These are phyloP conservation scores for Scaptomyza reducta DNA, from an alignment of 2,888 invertebrate genomes.

Conservation along the genomic window DNA sequence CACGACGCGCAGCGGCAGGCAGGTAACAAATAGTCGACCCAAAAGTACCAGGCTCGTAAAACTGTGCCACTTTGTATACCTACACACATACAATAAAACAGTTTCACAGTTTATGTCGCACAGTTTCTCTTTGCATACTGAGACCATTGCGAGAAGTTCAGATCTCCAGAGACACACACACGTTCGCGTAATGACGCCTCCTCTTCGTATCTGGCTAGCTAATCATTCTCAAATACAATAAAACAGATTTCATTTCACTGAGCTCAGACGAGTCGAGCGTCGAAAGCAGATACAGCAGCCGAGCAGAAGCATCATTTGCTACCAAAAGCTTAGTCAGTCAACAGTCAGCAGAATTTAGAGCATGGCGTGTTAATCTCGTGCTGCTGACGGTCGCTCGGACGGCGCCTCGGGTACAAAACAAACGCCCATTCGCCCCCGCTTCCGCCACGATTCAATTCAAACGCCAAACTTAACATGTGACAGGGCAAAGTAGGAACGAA, in stretches of 20 bases:
- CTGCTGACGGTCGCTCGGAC: slow-evolving; percentile 48
- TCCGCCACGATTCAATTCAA: slow-evolving; percentile 1
- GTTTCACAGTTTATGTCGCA: slow-evolving; percentile 17
- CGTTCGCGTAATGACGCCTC: slow-evolving; percentile 63
- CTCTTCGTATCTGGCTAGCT: slow-evolving; percentile 63
- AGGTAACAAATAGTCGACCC: slow-evolving; percentile 50
- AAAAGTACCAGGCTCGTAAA: slow-evolving; percentile 65
- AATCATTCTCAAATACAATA: slow-evolving; percentile 78
- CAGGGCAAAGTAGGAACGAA: slow-evolving; percentile 23
- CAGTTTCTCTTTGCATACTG: slow-evolving; percentile 50
- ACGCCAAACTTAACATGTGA: slow-evolving; percentile 40
- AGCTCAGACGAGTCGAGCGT: slow-evolving; percentile 32
- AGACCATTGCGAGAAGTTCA: slow-evolving; percentile 4
- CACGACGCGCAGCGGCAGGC: slow-evolving; percentile 22
- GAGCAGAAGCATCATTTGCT: slow-evolving; percentile 53
- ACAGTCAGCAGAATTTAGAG: slow-evolving; percentile 56
- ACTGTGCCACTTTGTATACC: slow-evolving; percentile 60
- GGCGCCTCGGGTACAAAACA: slow-evolving; percentile 49
- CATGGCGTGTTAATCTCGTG: slow-evolving; percentile 65
- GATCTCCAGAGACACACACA: slow-evolving; percentile 32
- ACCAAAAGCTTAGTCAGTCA: slow-evolving; percentile 75
- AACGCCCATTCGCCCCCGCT: slow-evolving; percentile 14
- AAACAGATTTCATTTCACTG: slow-evolving; percentile 62
- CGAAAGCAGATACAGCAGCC: background rate
- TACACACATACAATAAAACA: slow-evolving; percentile 12